Evolutionary conservation across 2,113 vertebrate genomes (phyloP).

Genomic region (Nematolebias whitei): DNA sequence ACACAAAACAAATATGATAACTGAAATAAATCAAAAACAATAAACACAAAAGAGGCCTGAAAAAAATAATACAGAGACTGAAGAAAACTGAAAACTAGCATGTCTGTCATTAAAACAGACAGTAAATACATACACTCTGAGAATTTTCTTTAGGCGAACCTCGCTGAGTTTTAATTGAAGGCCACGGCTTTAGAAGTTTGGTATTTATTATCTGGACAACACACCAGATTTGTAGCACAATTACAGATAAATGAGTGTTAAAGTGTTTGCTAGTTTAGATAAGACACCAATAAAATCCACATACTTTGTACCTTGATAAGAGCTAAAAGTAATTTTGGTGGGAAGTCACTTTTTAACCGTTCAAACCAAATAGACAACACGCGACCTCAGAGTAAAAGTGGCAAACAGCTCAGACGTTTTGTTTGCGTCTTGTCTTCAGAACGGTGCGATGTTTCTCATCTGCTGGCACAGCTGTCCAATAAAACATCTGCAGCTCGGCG

Average conservation of each 20-base stretch:
- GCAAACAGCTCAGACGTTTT: not conserved
- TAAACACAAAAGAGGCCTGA: no score
- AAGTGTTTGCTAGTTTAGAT: slow-evolving; percentile 1
- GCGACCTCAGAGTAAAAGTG: not conserved
- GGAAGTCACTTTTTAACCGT: slow-evolving; percentile 2
- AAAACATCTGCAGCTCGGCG: slow-evolving; percentile 1
- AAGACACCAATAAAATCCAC: not conserved
- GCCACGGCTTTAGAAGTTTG: not conserved
- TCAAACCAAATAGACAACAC: not conserved
- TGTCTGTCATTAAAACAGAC: no score
- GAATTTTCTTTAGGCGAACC: no score
- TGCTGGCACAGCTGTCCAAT: slow-evolving; percentile 24
- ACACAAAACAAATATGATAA: no score
- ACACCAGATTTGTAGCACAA: not conserved
- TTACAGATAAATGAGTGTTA: not conserved
- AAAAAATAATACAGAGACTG: no score
- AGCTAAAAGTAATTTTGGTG: not conserved
- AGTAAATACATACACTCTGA: no score
- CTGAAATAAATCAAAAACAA: no score
- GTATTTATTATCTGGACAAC: not conserved
- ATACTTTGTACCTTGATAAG: not conserved
- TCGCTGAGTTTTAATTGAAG: no score
- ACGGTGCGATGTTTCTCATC: not conserved
- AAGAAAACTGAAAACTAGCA: no score
- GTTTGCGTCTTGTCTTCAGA: slow-evolving; percentile 2